Evolutionary conservation across 1,140 invertebrate species (phyloP), one percentile per base, ranked within the genome.

Genomic region (Zaprionus africanus): DNA sequence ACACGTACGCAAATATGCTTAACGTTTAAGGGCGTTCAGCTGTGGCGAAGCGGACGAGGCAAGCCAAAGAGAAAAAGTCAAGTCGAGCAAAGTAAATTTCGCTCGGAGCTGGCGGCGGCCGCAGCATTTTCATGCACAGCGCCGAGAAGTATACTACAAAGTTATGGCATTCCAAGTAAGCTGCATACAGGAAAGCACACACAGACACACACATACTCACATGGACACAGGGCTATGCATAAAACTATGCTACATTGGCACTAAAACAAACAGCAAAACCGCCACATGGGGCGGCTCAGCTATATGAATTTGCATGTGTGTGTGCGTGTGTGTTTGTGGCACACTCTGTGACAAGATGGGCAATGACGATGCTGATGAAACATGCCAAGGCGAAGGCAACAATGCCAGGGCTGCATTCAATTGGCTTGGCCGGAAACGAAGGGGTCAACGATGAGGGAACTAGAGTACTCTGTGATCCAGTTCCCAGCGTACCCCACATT

Each of bases 171-270:
- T 67, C 78, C 84, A 88, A 90, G 90, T 78, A 88, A 75, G 75
- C 78, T 90, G 85, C 78, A 79, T 61, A 19, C 17, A 22, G 9
- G 17, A 13, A 28, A 1, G 15, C 53, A 34, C 38, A 64, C 53
- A 71, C 51, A 28, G 13, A 36, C 17, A 79, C 57, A 79, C 24
- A 17, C 51, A 26, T 19, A 41, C 15, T 41, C 31, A 69, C 41
- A 41, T 38, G 26, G 31, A 36, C 56, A 72, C 63, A 82, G 68
- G 65, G 76, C 81, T 88, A 88, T 88, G 85, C 78, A 88, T 90
- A 88, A 90, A 90, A 88, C 85, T 90, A 90, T 82, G 81, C 78
- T 88, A 88, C 85, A 88, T 88, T 90, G 85, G 76, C 85, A 88
- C 85, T 88, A 88, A 90, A 88, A 85, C 82, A 88, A 88, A 88